Percentiles rank a stretch among this genome's conserved stretches.
These are phyloP conservation scores for Microctenopoma stevenorrisi DNA, from an alignment of 2,797 vertebrate genomes.

Conservation along the genomic window DNA sequence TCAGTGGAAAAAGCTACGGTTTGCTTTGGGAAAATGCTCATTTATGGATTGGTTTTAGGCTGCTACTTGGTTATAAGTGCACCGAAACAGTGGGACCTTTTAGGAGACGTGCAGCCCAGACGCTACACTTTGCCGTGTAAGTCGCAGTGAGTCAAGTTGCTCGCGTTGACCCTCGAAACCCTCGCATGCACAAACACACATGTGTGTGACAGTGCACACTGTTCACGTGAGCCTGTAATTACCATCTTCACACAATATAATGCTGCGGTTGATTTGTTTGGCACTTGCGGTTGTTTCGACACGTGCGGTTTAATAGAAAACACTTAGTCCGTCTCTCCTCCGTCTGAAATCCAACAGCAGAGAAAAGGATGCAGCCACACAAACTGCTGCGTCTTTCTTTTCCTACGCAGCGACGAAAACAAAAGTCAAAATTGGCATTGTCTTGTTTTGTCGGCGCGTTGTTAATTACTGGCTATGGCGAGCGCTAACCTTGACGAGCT, in stretches of 20 bases:
- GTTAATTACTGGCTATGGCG: too few species aligned
- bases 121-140: not conserved
- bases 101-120: not conserved
- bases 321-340: not conserved
- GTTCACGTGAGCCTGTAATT: too few species aligned
- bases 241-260: not conserved
- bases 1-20: conserved; percentile 29
- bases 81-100: conserved; percentile 38
- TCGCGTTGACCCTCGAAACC: not conserved
- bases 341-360: not conserved
- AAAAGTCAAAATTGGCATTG: too few species aligned
- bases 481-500: too few species aligned
- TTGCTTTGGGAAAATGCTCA: conserved; percentile 27
- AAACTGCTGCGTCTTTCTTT: not conserved
- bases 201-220: too few species aligned
- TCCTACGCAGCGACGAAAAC: not conserved
- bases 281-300: not conserved
- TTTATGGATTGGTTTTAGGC: conserved; percentile 35
- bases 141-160: not conserved
- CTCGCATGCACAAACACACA: too few species aligned
- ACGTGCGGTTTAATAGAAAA: not conserved
- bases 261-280: too few species aligned
- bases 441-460: too few species aligned
- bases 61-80: conserved; percentile 33
- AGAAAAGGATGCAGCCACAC: not conserved